Base-by-base conservation (phyloP, 2,113 vertebrate genomes). In the Phoenicopterus ruber region DNA sequence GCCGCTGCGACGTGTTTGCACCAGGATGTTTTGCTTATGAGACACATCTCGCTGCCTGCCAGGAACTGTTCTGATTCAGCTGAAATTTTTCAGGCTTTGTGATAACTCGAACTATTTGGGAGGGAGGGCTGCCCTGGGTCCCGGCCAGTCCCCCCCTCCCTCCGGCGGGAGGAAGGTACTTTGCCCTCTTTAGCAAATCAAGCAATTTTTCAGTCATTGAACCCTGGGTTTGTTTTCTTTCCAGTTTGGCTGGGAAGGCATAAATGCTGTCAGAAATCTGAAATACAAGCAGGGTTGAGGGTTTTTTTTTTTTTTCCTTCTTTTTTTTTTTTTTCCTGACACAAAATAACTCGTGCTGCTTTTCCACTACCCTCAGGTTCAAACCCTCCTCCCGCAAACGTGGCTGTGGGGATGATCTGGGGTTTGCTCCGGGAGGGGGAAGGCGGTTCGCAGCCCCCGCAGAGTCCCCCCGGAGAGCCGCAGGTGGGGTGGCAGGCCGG, bases 41-140 rank as follows among this genome's bases (percentile, higher is more conserved):
- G 85, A 18, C 13, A 54, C 42, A 8, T 65, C 72, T 38, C 9
- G 0, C 19, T 32, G 40, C 2, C 77, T 79, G 91, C 85, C 94
- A 67, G 85, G 61, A 82, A 74, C 57, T 52, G 50, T 7, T 86
- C 85, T 80, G 77, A 76, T 62, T 89, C 91, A 86, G 84, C 84
- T 46, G 83, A 65, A 57, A 32, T 50, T 26, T 8, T 55, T 66
- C 76, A 88, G 86, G 52, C 61, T 84, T 59, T 63, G 44, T 79
- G 85, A 78, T 92, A 78, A 73, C 65, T 38, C 19, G 0, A 49
- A 7, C 17, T 58, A 17, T 54, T 70, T 11, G 20, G 58, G 73
- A 83, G 67, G 72, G 66, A 73, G 55, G 55, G 44, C n/a, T 52
- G 67, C 73, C 32, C 63, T 55, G 90, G 70, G 69, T 6, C 63